Conservation (phyloP, 2,113 vertebrate genomes). For the Sinocyclocheilus anophthalmus region DNA sequence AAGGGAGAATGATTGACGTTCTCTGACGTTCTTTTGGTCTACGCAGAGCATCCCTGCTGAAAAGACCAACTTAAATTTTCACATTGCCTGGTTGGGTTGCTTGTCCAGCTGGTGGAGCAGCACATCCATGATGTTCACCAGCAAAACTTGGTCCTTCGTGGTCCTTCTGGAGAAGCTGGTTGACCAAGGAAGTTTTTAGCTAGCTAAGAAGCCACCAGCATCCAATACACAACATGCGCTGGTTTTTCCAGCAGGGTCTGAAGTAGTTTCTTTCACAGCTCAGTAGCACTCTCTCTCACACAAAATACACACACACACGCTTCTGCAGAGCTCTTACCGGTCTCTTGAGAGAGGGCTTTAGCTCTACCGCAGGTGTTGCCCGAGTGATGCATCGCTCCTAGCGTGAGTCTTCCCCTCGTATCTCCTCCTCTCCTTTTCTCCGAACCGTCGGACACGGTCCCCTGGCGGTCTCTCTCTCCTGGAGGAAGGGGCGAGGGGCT, state of each 20-base stretch:
- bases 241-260: constrained; percentile 7
- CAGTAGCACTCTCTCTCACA: constrained; percentile 19
- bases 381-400: constrained; percentile 91
- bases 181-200: constrained; percentile 11
- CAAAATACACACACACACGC: neutral
- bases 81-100: neutral
- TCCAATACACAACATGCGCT: neutral
- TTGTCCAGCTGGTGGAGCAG: neutral
- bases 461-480: constrained; percentile 37
- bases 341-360: constrained; percentile 92
- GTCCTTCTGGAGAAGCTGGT: neutral
- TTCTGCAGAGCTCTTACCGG: constrained; percentile 83
- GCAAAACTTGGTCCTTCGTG: neutral
- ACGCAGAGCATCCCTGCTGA: neutral
- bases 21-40: neutral
- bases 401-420: constrained; percentile 70
- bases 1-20: neutral
- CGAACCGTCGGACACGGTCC: neutral
- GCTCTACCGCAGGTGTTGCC: constrained; percentile 84
- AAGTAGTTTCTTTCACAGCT: constrained; percentile 25
- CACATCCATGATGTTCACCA: neutral
- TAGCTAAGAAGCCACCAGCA: neutral
- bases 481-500: constrained; percentile 20
- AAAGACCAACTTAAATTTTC: neutral
- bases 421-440: constrained; percentile 78